Base-by-base conservation (phyloP, 2,113 vertebrate genomes). In the Nycticorax nycticorax region DNA sequence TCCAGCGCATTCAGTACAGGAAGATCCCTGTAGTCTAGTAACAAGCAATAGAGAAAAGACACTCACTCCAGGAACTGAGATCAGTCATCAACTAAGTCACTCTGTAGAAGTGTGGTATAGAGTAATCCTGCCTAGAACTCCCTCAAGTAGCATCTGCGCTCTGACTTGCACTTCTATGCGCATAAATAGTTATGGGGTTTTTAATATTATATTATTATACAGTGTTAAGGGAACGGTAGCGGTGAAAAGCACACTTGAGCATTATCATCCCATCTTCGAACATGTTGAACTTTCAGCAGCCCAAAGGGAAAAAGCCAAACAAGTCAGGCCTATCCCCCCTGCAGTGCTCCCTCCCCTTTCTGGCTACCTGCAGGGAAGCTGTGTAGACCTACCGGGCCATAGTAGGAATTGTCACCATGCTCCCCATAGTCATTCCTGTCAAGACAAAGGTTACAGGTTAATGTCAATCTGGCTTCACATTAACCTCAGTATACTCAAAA, bases 361-460 rank as follows among this genome's bases (percentile, higher is more conserved):
- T 10, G 6, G 75, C 3, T 4, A 33, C 19, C 27, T 50, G 56
- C 66, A 76, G 56, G 12, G 37, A 84, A 81, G 39, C 56, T 23
- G 66, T 19, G 66, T 39, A 89, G 63, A 89, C 98, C 69, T 98
- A 98, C 98, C 98, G 90, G 98, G 63, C 96, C 97, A 48, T 98
- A 98, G 93, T 98, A 97, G 88, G 97, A 97, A 77, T 98, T 97
- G 92, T 98, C 97, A 67, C 97, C 84, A 0, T 98, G 98, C 72
- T 98, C 98, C 59, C 98, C 98, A 52, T 98, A 98, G 96, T 98
- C 98, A 74, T 98, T 98, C 96, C 98, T 98, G 96, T 55, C 66
- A 96, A 95, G 39, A 80, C 57, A 81, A 97, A 95, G 17, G 93
- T 22, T 52, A 10, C n/a, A 71, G 50, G 48, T 93, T 88, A 95